Percentiles rank a stretch among this genome's conserved stretches.
Conservation (phyloP, 1,140 invertebrate genomes). For the Nasonia vitripennis region DNA sequence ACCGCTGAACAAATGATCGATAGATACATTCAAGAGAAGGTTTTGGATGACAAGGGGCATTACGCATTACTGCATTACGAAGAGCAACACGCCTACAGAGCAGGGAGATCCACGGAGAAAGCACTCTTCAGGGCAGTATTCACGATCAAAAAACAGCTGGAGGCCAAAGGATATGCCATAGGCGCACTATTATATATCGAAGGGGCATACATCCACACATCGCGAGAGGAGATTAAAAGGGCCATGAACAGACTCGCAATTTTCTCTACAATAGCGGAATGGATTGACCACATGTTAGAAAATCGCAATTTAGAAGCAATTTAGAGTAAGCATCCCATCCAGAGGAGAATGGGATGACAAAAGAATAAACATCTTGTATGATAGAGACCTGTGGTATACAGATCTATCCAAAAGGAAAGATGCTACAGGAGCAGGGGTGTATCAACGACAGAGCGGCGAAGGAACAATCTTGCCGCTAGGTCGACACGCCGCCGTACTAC, state of each 20-base stretch:
- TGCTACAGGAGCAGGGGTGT: too few relatives aligned
- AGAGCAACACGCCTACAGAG: background rate
- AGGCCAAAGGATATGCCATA: background rate
- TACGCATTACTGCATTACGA: too few relatives aligned
- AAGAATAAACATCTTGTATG: too few relatives aligned
- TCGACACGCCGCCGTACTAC: too few relatives aligned
- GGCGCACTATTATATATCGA: background rate
- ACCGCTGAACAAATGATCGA: too few relatives aligned
- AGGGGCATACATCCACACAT: background rate
- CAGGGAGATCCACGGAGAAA: background rate
- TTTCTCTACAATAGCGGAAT: background rate
- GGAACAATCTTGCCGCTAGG: too few relatives aligned
- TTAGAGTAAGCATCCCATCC: too few relatives aligned
- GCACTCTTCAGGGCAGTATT: background rate
- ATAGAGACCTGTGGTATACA: too few relatives aligned
- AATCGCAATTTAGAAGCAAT: background rate
- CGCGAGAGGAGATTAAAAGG: background rate
- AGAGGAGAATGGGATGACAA: too few relatives aligned
- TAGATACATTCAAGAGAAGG: background rate
- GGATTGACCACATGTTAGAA: background rate
- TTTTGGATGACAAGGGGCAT: too few relatives aligned
- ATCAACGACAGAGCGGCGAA: too few relatives aligned
- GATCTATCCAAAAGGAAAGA: background rate
- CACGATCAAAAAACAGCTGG: too few relatives aligned
- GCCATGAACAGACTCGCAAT: background rate